phyloP scores from a whole-genome alignment of 1,140 invertebrate species.

The Diorhabda elongata region DNA sequence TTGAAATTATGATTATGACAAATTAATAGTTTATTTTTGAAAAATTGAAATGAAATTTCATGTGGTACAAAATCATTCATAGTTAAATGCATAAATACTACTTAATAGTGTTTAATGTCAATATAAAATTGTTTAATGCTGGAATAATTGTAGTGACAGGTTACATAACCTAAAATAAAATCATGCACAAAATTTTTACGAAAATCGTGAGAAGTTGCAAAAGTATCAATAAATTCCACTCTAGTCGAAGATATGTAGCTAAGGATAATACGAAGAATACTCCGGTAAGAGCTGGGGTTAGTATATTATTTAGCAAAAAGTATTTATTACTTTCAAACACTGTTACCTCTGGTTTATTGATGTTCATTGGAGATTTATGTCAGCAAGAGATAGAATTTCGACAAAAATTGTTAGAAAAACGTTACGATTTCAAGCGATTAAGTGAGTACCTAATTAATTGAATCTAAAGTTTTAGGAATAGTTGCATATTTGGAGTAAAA shows the following conservation, averaged over 20 bases:
- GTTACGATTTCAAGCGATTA: constrained; percentile 55
- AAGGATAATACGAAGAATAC: constrained; percentile 4
- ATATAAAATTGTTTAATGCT: no score
- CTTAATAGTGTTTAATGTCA: no score
- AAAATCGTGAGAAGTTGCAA: not conserved
- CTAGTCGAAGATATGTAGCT: not conserved
- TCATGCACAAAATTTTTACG: not conserved
- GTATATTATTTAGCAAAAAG: constrained; percentile 53
- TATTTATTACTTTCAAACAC: constrained; percentile 66
- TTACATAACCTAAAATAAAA: not conserved
- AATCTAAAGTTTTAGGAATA: no score
- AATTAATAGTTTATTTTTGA: no score
- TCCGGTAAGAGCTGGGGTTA: constrained; percentile 16
- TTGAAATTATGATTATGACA: no score
- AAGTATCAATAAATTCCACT: not conserved
- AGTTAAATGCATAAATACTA: no score
- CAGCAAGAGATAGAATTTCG: constrained; percentile 63
- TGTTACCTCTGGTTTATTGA: constrained; percentile 61
- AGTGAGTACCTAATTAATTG: constrained; percentile 39
- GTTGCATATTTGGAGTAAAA: no score
- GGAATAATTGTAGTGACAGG: no score
- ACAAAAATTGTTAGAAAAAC: constrained; percentile 43
- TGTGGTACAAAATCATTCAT: no score
- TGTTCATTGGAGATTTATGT: constrained; percentile 62
- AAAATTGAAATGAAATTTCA: no score